Evolutionary conservation across 2,888 invertebrate genomes (phyloP).

Genomic region (Aelia acuminata): DNA sequence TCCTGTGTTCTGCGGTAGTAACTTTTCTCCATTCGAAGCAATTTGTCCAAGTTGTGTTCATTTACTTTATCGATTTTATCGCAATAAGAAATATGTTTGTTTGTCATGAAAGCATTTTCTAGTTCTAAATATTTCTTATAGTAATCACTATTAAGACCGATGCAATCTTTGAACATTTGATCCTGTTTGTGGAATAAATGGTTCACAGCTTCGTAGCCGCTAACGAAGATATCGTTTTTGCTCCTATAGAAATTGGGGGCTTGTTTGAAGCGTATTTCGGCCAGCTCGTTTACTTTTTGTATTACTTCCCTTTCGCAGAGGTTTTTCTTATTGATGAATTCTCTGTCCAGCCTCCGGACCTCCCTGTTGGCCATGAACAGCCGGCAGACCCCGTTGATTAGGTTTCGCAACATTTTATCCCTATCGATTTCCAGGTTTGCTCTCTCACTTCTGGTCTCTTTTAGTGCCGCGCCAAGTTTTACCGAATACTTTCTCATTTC

Average conservation of each 20-base stretch:
- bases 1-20: not conserved
- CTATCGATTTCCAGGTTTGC: constrained; percentile 41
- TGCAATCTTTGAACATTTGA: constrained; percentile 38
- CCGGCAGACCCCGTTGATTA: not conserved
- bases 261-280: constrained; percentile 1
- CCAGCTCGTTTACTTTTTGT: constrained; percentile 26
- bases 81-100: constrained; percentile 11
- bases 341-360: constrained; percentile 32
- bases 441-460: not conserved
- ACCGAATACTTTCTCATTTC: constrained; percentile 42
- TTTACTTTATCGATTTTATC: constrained; percentile 16
- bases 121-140: not conserved
- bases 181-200: not conserved
- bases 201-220: not conserved
- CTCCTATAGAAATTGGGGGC: not conserved
- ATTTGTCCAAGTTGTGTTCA: not conserved
- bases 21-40: constrained; percentile 19
- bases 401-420: constrained; percentile 55
- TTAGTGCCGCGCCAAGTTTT: not conserved
- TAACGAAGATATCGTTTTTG: not conserved
- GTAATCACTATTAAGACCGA: constrained; percentile 35
- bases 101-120: constrained; percentile 19
- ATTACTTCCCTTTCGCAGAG: not conserved
- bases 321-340: constrained; percentile 24
- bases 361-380: not conserved